These are phyloP conservation scores for Macrosiphum euphorbiae DNA, from an alignment of 2,888 invertebrate species.

Conservation along the genomic window DNA sequence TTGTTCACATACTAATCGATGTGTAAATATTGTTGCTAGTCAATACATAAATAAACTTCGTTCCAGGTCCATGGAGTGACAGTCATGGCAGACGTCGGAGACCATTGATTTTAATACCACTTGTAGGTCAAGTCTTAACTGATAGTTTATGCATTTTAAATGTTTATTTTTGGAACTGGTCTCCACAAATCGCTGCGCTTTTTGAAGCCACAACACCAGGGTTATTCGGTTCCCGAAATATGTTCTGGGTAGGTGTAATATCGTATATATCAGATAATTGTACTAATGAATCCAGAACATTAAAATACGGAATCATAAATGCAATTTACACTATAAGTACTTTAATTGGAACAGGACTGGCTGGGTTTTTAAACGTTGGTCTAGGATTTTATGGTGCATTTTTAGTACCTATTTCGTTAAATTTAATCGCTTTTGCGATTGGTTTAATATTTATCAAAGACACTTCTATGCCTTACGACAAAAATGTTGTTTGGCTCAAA, in stretches of 20 bases:
- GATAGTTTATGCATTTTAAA: constrained; percentile 66
- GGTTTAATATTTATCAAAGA: constrained; percentile 33
- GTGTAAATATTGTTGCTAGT: not conserved
- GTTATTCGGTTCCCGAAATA: constrained; percentile 66
- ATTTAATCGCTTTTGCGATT: constrained; percentile 8
- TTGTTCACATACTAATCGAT: not conserved
- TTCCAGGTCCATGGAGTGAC: constrained; percentile 66
- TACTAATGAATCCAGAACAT: constrained; percentile 65
- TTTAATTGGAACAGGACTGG: constrained; percentile 59
- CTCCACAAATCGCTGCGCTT: constrained; percentile 66
- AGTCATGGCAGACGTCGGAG: constrained; percentile 65
- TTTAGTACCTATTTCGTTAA: constrained; percentile 25
- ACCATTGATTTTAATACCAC: constrained; percentile 66
- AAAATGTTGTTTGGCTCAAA: constrained; percentile 25
- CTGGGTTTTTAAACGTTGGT: constrained; percentile 60
- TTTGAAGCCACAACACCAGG: constrained; percentile 66
- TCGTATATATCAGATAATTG: constrained; percentile 67
- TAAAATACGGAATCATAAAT: constrained; percentile 67
- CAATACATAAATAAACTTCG: constrained; percentile 26
- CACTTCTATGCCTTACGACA: constrained; percentile 49
- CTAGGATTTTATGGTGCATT: constrained; percentile 64
- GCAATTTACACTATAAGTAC: constrained; percentile 52
- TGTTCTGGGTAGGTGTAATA: constrained; percentile 67
- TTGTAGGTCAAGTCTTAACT: constrained; percentile 67
- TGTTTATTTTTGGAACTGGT: constrained; percentile 67